Conservation (phyloP, 2,888 invertebrate species). For the Platycheirus albimanus region DNA sequence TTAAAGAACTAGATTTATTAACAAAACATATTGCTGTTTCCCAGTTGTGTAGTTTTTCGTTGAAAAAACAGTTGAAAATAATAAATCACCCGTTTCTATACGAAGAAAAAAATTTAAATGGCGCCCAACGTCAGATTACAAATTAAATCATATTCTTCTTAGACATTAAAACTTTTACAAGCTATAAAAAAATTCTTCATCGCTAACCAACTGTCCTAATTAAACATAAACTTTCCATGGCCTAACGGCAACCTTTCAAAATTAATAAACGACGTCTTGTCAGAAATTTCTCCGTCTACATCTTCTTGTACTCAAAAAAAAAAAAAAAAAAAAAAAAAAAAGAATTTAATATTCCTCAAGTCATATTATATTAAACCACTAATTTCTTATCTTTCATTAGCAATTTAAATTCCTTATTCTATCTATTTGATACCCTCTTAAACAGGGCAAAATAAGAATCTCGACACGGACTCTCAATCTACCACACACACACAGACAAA, state of each 20-base stretch:
- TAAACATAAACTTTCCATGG: not conserved
- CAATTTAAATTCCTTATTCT: slow-evolving; percentile 55
- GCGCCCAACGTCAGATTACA: slow-evolving; percentile 1
- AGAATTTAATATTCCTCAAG: slow-evolving; percentile 27
- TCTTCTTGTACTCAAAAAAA: too few species aligned
- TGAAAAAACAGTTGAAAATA: too few species aligned
- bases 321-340: not conserved
- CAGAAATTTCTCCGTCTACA: slow-evolving; percentile 17
- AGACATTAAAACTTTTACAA: not conserved
- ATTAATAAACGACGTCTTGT: slow-evolving; percentile 55
- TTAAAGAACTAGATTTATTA: too few species aligned
- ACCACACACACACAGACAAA: slow-evolving; percentile 21
- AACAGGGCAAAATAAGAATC: slow-evolving; percentile 28
- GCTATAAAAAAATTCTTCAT: not conserved
- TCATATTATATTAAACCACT: slow-evolving; percentile 60
- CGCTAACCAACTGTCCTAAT: not conserved
- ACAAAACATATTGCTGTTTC: too few species aligned
- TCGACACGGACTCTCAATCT: too few species aligned
- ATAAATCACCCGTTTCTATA: too few species aligned
- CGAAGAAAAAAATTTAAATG: not conserved
- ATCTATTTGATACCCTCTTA: slow-evolving; percentile 5
- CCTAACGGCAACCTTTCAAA: slow-evolving; percentile 6
- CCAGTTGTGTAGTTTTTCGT: too few species aligned
- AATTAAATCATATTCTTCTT: not conserved
- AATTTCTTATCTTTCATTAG: slow-evolving; percentile 66